These are phyloP conservation scores for Eupithecia subfuscata DNA, from an alignment of 2,888 invertebrate genomes.

Conservation along the genomic window DNA sequence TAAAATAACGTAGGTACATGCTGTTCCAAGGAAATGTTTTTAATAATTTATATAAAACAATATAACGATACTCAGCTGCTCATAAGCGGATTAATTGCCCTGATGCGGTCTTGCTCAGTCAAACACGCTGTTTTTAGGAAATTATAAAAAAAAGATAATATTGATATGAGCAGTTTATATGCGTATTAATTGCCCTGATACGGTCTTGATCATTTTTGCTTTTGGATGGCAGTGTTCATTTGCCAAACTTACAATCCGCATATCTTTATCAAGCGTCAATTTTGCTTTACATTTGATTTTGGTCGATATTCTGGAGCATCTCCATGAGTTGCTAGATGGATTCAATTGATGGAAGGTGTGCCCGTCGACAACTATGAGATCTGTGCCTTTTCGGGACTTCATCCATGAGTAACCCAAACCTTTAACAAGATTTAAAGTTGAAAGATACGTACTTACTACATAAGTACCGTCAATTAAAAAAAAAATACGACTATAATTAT, in stretches of 20 bases:
- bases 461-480: too few relatives aligned
- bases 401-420: slow-evolving; percentile 44
- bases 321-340: slow-evolving; percentile 12
- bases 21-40: too few relatives aligned
- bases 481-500: background rate
- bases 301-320: slow-evolving; percentile 23
- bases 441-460: background rate
- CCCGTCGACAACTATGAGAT: slow-evolving; percentile 38
- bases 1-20: too few relatives aligned
- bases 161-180: slow-evolving; percentile 11
- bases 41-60: too few relatives aligned
- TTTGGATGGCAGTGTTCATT: slow-evolving; percentile 20
- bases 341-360: slow-evolving; percentile 43
- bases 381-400: slow-evolving; percentile 40
- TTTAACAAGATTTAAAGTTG: slow-evolving; percentile 21
- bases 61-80: slow-evolving; percentile 12
- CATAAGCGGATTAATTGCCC: slow-evolving; percentile 13
- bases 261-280: slow-evolving; percentile 11
- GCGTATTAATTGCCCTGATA: slow-evolving; percentile 11
- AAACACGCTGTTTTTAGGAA: too few relatives aligned
- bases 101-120: slow-evolving; percentile 11
- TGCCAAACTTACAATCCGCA: slow-evolving; percentile 12
- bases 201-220: slow-evolving; percentile 6
- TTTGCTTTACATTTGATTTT: slow-evolving; percentile 15
- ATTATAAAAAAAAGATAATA: too few relatives aligned